Evolutionary conservation across 2,113 vertebrate species (phyloP).

Genomic region (Hiodon alosoides): DNA sequence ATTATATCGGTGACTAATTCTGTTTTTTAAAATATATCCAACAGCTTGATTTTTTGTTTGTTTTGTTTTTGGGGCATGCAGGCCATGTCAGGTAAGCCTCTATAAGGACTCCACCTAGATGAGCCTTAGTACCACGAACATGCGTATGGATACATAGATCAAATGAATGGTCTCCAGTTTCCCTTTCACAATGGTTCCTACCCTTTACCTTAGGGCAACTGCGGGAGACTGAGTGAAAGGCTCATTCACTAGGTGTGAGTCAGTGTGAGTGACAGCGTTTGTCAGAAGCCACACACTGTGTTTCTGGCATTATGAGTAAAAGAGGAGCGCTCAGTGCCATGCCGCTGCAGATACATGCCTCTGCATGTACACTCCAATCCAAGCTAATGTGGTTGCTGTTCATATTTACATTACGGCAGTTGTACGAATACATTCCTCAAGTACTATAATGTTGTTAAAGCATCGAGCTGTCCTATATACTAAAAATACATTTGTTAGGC

Average conservation of each 20-base stretch:
- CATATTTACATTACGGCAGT: too few species aligned
- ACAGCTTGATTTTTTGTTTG: background rate
- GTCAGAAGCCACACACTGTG: conserved; percentile 23
- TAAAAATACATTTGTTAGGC: background rate
- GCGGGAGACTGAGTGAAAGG: conserved; percentile 28
- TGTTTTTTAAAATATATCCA: conserved; percentile 26
- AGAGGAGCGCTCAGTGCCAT: background rate
- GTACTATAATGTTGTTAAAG: background rate
- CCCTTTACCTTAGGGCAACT: conserved; percentile 30
- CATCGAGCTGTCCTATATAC: background rate
- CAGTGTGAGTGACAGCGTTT: conserved; percentile 27
- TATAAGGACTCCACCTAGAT: conserved; percentile 1
- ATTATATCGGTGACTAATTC: conserved; percentile 71
- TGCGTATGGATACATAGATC: background rate
- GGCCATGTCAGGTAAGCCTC: background rate
- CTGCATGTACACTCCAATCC: background rate
- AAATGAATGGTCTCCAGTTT: conserved; percentile 22
- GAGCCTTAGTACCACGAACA: background rate
- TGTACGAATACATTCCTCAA: background rate
- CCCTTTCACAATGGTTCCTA: conserved; percentile 27
- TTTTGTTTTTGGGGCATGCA: background rate
- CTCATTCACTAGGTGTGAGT: conserved; percentile 30
- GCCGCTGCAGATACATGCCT: background rate
- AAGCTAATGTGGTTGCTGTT: too few species aligned
- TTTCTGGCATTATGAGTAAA: background rate